Evolutionary conservation across 1,140 invertebrate species (phyloP).

Genomic region (Asobara japonica): DNA sequence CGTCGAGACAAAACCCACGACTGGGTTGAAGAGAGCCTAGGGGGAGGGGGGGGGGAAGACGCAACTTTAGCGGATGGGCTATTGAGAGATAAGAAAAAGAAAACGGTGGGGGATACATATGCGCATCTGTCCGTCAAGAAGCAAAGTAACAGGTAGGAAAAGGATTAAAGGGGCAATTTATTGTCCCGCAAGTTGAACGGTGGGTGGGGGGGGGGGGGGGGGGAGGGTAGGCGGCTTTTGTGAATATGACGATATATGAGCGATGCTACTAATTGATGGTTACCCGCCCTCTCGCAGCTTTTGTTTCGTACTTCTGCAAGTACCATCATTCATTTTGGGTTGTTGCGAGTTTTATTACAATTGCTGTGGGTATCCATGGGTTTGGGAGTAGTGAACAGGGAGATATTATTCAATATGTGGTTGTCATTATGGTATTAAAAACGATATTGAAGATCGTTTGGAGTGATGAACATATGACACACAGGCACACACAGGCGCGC

Average conservation of each 20-base stretch:
- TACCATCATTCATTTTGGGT: neutral
- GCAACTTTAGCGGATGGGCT: neutral
- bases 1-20: slow-evolving; percentile 6
- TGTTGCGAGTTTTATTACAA: neutral
- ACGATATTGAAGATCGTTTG: too few species aligned
- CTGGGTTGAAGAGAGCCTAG: slow-evolving; percentile 8
- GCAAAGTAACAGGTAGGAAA: neutral
- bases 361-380: too few species aligned
- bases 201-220: neutral
- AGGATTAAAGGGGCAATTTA: neutral
- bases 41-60: neutral
- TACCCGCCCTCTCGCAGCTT: neutral
- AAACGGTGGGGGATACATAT: neutral
- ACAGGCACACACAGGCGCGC: too few species aligned
- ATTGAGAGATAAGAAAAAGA: slow-evolving; percentile 5
- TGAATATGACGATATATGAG: slow-evolving; percentile 8
- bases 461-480: too few species aligned
- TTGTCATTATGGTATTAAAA: too few species aligned
- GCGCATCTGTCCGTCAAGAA: slow-evolving; percentile 7
- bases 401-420: too few species aligned
- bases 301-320: neutral
- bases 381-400: too few species aligned
- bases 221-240: neutral
- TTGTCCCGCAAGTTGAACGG: neutral
- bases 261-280: slow-evolving; percentile 2